Percentiles rank a stretch among this genome's conserved stretches.
Conservation (phyloP, 2,113 vertebrate species). For the Albula glossodonta region DNA sequence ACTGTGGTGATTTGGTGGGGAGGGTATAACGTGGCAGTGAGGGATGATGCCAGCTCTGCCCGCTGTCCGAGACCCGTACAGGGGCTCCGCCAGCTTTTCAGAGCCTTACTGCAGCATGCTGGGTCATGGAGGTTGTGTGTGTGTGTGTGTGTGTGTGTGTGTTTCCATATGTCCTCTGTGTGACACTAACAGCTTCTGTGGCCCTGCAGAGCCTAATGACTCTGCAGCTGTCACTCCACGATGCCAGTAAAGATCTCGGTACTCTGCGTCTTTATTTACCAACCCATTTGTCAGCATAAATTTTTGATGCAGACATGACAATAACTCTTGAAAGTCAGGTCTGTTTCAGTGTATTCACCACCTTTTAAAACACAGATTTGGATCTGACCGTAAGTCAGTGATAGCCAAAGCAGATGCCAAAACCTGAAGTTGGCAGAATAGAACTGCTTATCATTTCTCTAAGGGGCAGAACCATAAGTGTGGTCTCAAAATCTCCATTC, state of each 20-base stretch:
- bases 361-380: neutral
- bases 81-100: constrained; percentile 44
- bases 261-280: too few relatives aligned
- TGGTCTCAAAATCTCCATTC: too few relatives aligned
- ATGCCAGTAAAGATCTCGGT: neutral
- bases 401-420: neutral
- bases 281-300: neutral
- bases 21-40: constrained; percentile 35
- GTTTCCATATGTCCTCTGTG: constrained; percentile 9
- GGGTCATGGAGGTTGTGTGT: neutral
- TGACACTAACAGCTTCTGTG: constrained; percentile 29
- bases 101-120: too few relatives aligned
- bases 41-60: constrained; percentile 43
- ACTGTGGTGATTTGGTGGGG: constrained; percentile 27
- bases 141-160: neutral
- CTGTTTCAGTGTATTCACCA: neutral
- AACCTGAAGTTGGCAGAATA: neutral
- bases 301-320: neutral
- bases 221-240: neutral
- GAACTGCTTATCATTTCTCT: too few relatives aligned
- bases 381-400: too few relatives aligned
- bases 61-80: constrained; percentile 46
- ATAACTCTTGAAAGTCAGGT: neutral
- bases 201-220: neutral
- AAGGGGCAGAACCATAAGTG: too few relatives aligned